phyloP scores from a whole-genome alignment of 2,888 invertebrate species.

The Leptinotarsa juncta region DNA sequence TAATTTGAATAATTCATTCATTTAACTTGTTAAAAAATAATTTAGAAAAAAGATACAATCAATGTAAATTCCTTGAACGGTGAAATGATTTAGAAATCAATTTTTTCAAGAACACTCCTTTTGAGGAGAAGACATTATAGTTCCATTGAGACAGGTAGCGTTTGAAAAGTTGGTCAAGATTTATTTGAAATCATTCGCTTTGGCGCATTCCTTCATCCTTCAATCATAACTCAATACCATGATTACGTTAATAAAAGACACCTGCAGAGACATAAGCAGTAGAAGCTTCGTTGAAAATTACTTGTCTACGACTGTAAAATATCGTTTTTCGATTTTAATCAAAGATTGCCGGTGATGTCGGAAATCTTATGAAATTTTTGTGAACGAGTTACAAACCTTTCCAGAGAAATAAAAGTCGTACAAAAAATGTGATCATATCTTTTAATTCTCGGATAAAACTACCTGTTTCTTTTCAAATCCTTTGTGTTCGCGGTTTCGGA shows the following conservation, averaged over 20 bases:
- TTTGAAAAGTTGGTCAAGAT: neutral
- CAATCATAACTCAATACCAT: neutral
- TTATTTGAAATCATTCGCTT: neutral
- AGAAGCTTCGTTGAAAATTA: neutral
- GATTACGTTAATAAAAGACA: slow-evolving; percentile 34
- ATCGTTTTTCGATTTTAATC: neutral
- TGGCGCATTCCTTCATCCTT: neutral
- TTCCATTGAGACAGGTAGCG: neutral
- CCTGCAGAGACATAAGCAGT: slow-evolving; percentile 28
- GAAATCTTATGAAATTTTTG: neutral
- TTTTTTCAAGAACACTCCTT: too few relatives aligned
- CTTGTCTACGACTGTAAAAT: slow-evolving; percentile 10
- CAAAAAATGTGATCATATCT: too few relatives aligned
- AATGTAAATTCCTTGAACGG: too few relatives aligned
- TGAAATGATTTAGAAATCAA: too few relatives aligned
- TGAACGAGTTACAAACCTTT: neutral
- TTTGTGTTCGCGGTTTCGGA: too few relatives aligned
- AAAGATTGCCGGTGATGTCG: neutral
- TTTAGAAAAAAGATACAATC: too few relatives aligned
- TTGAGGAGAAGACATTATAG: neutral
- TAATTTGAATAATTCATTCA: too few relatives aligned
- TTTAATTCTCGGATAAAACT: too few relatives aligned
- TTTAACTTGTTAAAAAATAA: too few relatives aligned
- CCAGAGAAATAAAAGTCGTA: neutral
- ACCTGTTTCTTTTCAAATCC: too few relatives aligned